phyloP scores from a whole-genome alignment of 2,797 vertebrate species.

The Mormyrus proboscirostris region DNA sequence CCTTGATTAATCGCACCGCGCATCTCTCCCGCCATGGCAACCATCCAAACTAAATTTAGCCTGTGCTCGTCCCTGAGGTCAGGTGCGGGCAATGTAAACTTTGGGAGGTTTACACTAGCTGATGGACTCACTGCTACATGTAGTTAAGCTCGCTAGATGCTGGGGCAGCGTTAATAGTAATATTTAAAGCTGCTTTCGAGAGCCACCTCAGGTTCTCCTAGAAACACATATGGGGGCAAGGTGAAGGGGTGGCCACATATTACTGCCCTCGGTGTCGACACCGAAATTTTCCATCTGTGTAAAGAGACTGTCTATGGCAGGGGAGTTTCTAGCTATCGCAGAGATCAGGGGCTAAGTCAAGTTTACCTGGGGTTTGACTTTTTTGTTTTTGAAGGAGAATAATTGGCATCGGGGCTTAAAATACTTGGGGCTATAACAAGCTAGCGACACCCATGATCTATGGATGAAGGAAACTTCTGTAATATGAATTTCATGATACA shows the following conservation, averaged over 20 bases:
- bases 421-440: not conserved
- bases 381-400: not conserved
- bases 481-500: not conserved
- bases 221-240: not conserved
- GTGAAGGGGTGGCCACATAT: not conserved
- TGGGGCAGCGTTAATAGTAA: not conserved
- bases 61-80: conserved; percentile 16
- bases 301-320: conserved; percentile 5
- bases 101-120: conserved; percentile 20
- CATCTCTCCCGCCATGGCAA: conserved; percentile 13
- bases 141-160: not conserved
- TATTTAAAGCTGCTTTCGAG: not conserved
- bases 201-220: not conserved
- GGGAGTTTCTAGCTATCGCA: not conserved
- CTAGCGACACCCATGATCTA: not conserved
- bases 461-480: not conserved
- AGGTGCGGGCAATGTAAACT: conserved; percentile 27
- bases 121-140: not conserved
- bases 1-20: conserved; percentile 24
- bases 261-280: not conserved
- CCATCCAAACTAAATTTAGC: conserved; percentile 29
- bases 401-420: not conserved
- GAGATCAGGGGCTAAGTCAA: not conserved
- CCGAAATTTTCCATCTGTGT: conserved; percentile 14
- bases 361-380: not conserved